phyloP scores from a whole-genome alignment of 2,888 invertebrate species.

The Lissocephala sabroskyi region DNA sequence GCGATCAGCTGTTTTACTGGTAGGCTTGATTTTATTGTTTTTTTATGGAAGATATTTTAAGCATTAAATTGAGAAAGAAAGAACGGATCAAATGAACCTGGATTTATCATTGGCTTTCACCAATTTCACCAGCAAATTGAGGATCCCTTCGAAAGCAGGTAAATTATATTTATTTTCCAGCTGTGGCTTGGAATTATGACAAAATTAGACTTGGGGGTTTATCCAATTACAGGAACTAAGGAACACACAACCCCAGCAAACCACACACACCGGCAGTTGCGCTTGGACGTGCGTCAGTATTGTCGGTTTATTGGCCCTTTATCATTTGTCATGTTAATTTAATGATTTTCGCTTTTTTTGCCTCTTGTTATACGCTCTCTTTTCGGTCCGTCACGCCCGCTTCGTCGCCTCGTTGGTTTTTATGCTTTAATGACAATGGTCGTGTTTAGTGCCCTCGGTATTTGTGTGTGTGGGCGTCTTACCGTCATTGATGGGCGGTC shows the following conservation, averaged over 20 bases:
- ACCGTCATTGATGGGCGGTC: not conserved
- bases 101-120: too few relatives aligned
- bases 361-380: not conserved
- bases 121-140: too few relatives aligned
- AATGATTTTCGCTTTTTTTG: conserved; percentile 42
- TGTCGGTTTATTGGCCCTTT: conserved; percentile 48
- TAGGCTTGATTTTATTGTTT: too few relatives aligned
- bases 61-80: too few relatives aligned
- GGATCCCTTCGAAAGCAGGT: too few relatives aligned
- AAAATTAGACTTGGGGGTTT: too few relatives aligned
- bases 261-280: not conserved
- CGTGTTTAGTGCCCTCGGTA: conserved; percentile 2
- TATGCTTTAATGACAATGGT: conserved; percentile 36
- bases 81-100: too few relatives aligned
- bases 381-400: conserved; percentile 8
- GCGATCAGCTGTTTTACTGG: too few relatives aligned
- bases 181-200: too few relatives aligned
- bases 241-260: conserved; percentile 10
- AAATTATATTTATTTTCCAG: too few relatives aligned
- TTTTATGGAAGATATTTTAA: too few relatives aligned
- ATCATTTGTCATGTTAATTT: conserved; percentile 62
- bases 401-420: conserved; percentile 31
- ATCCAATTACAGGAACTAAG: too few relatives aligned
- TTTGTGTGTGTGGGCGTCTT: not conserved
- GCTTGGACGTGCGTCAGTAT: conserved; percentile 24